phyloP scores from a whole-genome alignment of 53 echinoderm and acorn worm species.

The Luidia sarsii region DNA sequence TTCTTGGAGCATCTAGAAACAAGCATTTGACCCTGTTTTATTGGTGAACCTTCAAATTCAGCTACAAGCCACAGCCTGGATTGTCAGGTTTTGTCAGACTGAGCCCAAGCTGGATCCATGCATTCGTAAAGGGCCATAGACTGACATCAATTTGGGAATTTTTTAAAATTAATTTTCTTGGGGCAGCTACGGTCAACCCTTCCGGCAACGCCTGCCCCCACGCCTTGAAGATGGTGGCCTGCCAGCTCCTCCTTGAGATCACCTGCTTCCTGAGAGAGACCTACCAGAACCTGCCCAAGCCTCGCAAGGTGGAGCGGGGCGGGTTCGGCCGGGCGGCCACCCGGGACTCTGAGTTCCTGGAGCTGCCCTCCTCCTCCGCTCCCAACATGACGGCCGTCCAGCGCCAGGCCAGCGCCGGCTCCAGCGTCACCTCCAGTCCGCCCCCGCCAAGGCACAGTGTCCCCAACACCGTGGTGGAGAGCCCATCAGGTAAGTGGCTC shows the following conservation, averaged over 20 bases:
- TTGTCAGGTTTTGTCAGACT: too few species aligned
- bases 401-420: slow-evolving; percentile 86
- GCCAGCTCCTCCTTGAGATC: slow-evolving; percentile 91
- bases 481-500: slow-evolving; percentile 74
- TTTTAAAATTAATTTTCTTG: too few species aligned
- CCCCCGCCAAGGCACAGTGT: slow-evolving; percentile 83
- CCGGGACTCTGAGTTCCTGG: slow-evolving; percentile 85
- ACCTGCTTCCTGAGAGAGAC: slow-evolving; percentile 95
- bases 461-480: slow-evolving; percentile 70
- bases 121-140: too few species aligned
- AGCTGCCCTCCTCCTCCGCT: slow-evolving; percentile 60
- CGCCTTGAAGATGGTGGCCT: slow-evolving; percentile 93
- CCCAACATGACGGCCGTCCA: slow-evolving; percentile 67
- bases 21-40: too few species aligned
- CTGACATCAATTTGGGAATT: too few species aligned
- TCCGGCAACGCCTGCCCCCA: slow-evolving; percentile 89
- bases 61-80: too few species aligned
- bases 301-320: slow-evolving; percentile 80
- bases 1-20: too few species aligned
- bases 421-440: slow-evolving; percentile 94
- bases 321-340: slow-evolving; percentile 61
- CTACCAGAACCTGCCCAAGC: slow-evolving; percentile 92
- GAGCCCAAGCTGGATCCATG: too few species aligned
- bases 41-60: too few species aligned
- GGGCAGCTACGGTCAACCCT: slow-evolving; percentile 91